Evolutionary conservation across 2,797 vertebrate genomes (phyloP).

Genomic region (Danio albolineatus): DNA sequence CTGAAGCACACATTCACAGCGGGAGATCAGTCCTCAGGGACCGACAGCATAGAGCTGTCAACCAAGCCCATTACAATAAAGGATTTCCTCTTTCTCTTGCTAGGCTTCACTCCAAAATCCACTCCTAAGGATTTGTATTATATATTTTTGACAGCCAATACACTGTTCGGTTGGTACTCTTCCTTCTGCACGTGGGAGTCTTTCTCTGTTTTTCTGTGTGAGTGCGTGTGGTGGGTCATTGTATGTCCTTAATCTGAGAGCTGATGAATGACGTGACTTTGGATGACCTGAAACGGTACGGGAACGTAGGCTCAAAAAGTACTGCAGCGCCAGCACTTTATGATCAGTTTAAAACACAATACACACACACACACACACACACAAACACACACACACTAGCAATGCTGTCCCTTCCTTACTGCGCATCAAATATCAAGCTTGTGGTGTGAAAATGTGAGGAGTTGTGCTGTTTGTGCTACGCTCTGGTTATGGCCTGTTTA

Average conservation of each 20-base stretch:
- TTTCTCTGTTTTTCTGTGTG: background rate
- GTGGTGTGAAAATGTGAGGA: slow-evolving; percentile 22
- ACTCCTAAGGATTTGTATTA: slow-evolving; percentile 45
- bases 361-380: too few relatives aligned
- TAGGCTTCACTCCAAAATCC: slow-evolving; percentile 39
- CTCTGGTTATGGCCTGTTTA: too few relatives aligned
- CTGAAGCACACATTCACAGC: slow-evolving; percentile 21
- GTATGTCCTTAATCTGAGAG: slow-evolving; percentile 25
- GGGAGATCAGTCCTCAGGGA: slow-evolving; percentile 38
- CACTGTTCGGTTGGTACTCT: slow-evolving; percentile 23
- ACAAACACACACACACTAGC: background rate
- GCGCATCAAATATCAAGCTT: slow-evolving; percentile 28
- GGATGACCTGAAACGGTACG: slow-evolving; percentile 39
- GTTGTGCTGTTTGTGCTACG: too few relatives aligned
- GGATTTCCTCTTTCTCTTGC: slow-evolving; percentile 36
- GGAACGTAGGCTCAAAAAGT: background rate
- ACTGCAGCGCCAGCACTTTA: slow-evolving; percentile 21
- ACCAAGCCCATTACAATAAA: slow-evolving; percentile 47
- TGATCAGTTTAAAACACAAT: slow-evolving; percentile 2
- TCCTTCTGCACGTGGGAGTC: slow-evolving; percentile 29
- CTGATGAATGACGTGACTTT: slow-evolving; percentile 1
- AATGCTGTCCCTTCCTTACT: slow-evolving; percentile 12
- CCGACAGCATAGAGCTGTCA: slow-evolving; percentile 45
- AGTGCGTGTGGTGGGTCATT: background rate
- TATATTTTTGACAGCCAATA: slow-evolving; percentile 48